Percentiles rank a stretch among this genome's conserved stretches.
These are phyloP conservation scores for Heterotilapia buettikoferi DNA, from an alignment of 2,113 vertebrate species.

Conservation along the genomic window DNA sequence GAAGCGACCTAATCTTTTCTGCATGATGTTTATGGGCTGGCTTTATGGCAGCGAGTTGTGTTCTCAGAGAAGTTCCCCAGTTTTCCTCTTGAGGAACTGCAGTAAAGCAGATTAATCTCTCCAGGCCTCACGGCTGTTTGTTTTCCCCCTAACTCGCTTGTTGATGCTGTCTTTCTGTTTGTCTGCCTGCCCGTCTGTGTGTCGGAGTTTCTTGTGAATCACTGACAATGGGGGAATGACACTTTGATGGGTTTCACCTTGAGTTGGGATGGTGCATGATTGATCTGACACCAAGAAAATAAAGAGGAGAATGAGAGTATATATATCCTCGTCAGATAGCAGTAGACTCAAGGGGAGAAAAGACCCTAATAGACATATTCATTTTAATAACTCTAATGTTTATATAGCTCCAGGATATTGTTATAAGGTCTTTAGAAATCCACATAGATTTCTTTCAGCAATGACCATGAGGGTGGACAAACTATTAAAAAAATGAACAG, in stretches of 20 bases:
- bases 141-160: slow-evolving; percentile 3
- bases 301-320: slow-evolving; percentile 53
- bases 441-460: slow-evolving; percentile 6
- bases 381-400: slow-evolving; percentile 58
- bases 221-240: slow-evolving; percentile 29
- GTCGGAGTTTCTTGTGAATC: slow-evolving; percentile 37
- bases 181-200: slow-evolving; percentile 12
- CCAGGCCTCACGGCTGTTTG: slow-evolving; percentile 14
- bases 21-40: slow-evolving; percentile 30
- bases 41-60: slow-evolving; percentile 26
- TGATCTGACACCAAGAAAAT: slow-evolving; percentile 61
- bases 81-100: slow-evolving; percentile 31
- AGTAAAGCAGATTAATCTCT: slow-evolving; percentile 56
- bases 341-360: slow-evolving; percentile 4
- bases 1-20: slow-evolving; percentile 28
- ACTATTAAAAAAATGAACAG: slow-evolving; percentile 8
- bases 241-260: slow-evolving; percentile 66
- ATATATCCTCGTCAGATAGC: slow-evolving; percentile 34
- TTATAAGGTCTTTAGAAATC: slow-evolving; percentile 31
- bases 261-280: slow-evolving; percentile 57
- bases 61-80: not conserved
- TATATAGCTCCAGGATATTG: slow-evolving; percentile 34
- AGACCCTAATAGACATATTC: slow-evolving; percentile 40
- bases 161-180: slow-evolving; percentile 43
- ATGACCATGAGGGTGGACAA: not conserved